Conservation (phyloP, 2,888 invertebrate genomes). For the Hirtodrosophila histrioides region DNA sequence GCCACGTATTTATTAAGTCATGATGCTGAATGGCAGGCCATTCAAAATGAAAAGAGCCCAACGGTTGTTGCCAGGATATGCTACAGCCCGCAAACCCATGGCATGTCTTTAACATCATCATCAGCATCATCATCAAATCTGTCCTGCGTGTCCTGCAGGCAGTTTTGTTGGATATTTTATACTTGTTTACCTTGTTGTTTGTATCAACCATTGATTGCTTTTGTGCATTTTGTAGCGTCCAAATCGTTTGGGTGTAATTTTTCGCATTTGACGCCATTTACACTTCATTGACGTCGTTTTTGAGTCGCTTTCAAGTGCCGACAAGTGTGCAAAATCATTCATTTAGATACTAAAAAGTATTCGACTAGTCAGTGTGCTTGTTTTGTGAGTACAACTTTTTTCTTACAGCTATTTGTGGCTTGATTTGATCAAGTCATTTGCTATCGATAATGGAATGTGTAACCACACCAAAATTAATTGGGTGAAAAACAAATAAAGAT, state of each 20-base stretch:
- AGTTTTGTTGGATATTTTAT: constrained; percentile 5
- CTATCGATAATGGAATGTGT: too few species aligned
- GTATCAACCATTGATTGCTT: constrained; percentile 43
- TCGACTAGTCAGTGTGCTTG: constrained; percentile 5
- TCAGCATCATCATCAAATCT: constrained; percentile 11
- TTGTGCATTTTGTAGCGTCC: constrained; percentile 56
- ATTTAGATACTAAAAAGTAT: constrained; percentile 10
- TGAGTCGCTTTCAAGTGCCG: neutral
- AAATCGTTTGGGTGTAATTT: constrained; percentile 56
- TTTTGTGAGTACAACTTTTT: neutral
- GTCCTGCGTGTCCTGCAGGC: constrained; percentile 10
- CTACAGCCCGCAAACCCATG: neutral
- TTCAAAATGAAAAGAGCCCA: constrained; percentile 28
- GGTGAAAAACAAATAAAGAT: neutral
- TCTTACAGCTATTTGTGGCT: constrained; percentile 19
- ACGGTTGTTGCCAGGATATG: constrained; percentile 11
- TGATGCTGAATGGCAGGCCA: constrained; percentile 53
- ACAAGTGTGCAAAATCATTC: constrained; percentile 31
- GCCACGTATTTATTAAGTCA: constrained; percentile 74
- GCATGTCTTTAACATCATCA: constrained; percentile 23
- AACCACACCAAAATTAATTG: too few species aligned
- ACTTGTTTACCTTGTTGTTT: constrained; percentile 33
- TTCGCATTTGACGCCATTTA: constrained; percentile 56
- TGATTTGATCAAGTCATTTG: constrained; percentile 3
- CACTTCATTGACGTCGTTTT: constrained; percentile 45